Base-by-base conservation (phyloP, 2,888 invertebrate species). In the Esperia sulphurella region DNA sequence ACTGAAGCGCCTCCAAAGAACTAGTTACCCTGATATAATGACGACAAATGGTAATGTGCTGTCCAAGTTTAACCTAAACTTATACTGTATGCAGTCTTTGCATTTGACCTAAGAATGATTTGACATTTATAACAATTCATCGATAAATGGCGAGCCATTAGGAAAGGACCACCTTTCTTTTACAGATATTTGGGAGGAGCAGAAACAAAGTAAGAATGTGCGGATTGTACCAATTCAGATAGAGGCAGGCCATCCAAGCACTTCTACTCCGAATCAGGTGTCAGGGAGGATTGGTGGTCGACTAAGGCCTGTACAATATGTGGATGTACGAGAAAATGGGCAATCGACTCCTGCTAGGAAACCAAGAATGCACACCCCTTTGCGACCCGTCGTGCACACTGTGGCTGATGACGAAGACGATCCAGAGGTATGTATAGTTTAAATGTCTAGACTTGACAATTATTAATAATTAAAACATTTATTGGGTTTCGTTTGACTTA, bases 161-260 rank as follows among this genome's bases (percentile, higher is more conserved):
- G 21, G 21, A 3, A 21, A 5, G 21, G 2, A 21, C 21, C 5
- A 21, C 21, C 21, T 21, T 21, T 5, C 46, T 46, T 28, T 55
- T 70, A 13, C 66, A 83, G 84, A 81, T 65, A 37, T 58, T 35
- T 73, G 73, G 75, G 61, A 55, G 46, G 63, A 73, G 41, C 69
- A 75, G 14, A 77, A 65, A 31, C 54, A 53, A 48, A 62, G 56
- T 43, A 75, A 76, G 53, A 81, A 81, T 60, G 73, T 86, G 9
- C 72, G 83, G 39, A 81, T 86, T 65, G 77, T 90, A 44, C 90
- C 90, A 37, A 85, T 90, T 50, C 78, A 80, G 56, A 49, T 87
- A 47, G 89, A 87, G 43, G 39, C 61, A 38, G 76, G 74, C 4
- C 73, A 79, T 51, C 83, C 89, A 0, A 87, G 85, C 54, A 88